These are phyloP conservation scores for Myiotriccus ornatus DNA, from an alignment of 2,797 vertebrate genomes.

Conservation along the genomic window DNA sequence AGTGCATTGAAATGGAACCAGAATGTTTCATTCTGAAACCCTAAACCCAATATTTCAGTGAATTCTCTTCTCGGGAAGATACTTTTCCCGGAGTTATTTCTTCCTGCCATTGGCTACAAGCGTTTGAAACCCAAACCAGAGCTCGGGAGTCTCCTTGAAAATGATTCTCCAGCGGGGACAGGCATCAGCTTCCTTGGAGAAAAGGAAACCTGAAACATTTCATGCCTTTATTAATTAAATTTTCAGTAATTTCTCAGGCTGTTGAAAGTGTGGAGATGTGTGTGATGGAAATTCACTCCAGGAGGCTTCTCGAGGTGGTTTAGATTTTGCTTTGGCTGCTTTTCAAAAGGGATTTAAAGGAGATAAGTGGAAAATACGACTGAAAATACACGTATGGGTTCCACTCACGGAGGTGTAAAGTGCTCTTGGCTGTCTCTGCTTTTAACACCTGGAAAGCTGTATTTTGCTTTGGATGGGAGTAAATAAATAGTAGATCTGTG, in stretches of 20 bases:
- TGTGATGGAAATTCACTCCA: neutral
- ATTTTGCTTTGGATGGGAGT: neutral
- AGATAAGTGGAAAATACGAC: neutral
- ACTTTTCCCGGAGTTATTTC: neutral
- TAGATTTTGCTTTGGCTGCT: neutral
- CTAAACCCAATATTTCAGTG: neutral
- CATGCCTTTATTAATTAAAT: neutral
- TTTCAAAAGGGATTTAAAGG: neutral
- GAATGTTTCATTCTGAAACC: neutral
- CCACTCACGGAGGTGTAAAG: neutral
- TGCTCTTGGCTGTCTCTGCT: neutral
- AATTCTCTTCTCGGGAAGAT: neutral
- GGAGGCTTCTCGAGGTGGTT: neutral
- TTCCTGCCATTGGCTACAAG: neutral
- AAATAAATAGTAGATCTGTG: neutral
- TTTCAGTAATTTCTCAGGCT: neutral
- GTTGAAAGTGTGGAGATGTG: neutral
- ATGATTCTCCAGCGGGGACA: neutral
- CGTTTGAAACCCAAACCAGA: neutral
- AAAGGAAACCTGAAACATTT: neutral
- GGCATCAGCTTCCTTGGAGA: neutral
- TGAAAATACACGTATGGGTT: neutral
- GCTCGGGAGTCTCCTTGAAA: neutral
- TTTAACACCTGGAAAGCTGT: neutral
- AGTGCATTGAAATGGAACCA: neutral